Conservation (phyloP, 2,888 invertebrate species). For the Caenorhabditis afra region DNA sequence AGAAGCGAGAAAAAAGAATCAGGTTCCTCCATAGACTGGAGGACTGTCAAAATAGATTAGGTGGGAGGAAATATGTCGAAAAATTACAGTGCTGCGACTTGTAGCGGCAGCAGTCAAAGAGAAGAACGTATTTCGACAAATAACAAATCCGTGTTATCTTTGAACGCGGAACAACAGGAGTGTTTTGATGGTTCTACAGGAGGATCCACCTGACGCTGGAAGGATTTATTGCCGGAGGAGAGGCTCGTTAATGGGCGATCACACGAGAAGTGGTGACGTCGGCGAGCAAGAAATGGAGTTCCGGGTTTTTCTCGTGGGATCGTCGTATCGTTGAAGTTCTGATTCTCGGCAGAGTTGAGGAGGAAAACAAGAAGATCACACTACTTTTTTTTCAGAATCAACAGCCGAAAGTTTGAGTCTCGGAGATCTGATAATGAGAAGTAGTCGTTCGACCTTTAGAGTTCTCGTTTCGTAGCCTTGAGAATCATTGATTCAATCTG, state of each 20-base stretch:
- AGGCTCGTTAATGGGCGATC: constrained; percentile 12
- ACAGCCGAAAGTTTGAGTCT: too few species aligned
- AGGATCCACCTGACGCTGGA: constrained; percentile 16
- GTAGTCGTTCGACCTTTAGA: background rate
- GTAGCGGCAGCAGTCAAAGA: background rate
- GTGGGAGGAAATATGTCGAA: constrained; percentile 2
- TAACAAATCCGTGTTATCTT: constrained; percentile 9
- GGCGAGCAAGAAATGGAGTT: background rate
- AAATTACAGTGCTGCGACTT: constrained; percentile 13
- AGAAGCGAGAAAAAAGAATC: constrained; percentile 13
- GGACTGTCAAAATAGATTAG: constrained; percentile 28
- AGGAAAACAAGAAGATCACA: too few species aligned
- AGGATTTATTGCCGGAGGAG: background rate
- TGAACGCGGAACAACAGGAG: constrained; percentile 17
- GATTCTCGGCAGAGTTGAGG: too few species aligned
- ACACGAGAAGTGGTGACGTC: constrained; percentile 19
- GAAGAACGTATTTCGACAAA: constrained; percentile 8
- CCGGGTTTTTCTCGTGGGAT: background rate
- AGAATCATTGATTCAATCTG: background rate
- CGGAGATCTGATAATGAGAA: too few species aligned
- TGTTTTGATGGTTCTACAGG: constrained; percentile 24
- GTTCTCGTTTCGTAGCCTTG: background rate
- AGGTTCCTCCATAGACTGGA: background rate
- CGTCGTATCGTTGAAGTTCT: background rate
- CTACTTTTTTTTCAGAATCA: too few species aligned